Percentiles rank a stretch among this genome's conserved stretches.
Conservation (phyloP, 2,113 vertebrate species). For the Pteropus alecto region DNA sequence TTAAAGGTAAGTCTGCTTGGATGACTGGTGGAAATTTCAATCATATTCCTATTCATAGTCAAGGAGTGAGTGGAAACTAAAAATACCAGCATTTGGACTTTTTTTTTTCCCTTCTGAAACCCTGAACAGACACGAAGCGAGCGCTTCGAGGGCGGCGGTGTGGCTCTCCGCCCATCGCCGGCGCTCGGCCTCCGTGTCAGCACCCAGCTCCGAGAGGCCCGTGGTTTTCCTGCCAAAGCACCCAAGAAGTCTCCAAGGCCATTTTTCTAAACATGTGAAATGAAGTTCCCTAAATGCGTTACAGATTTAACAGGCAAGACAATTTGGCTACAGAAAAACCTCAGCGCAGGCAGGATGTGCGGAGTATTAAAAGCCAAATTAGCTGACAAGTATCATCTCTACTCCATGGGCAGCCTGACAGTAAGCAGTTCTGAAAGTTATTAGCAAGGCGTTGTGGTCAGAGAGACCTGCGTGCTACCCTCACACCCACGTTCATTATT, state of each 20-base stretch:
- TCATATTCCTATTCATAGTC: slow-evolving; percentile 57
- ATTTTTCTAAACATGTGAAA: slow-evolving; percentile 52
- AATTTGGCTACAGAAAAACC: slow-evolving; percentile 55
- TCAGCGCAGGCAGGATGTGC: slow-evolving; percentile 56
- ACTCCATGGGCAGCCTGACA: slow-evolving; percentile 18
- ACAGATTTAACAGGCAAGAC: slow-evolving; percentile 59
- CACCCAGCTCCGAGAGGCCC: background rate
- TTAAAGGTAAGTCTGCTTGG: slow-evolving; percentile 69
- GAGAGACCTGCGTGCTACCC: background rate
- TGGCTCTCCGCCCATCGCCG: background rate
- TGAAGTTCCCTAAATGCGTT: slow-evolving; percentile 57
- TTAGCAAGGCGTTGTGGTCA: slow-evolving; percentile 35
- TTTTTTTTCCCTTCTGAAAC: background rate
- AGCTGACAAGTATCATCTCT: slow-evolving; percentile 71
- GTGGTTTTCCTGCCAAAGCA: background rate
- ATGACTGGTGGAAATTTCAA: slow-evolving; percentile 64
- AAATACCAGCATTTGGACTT: slow-evolving; percentile 49
- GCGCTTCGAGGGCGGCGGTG: background rate
- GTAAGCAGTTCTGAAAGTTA: slow-evolving; percentile 65
- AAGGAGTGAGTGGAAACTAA: slow-evolving; percentile 47
- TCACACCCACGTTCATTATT: slow-evolving; percentile 45
- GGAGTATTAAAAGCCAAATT: slow-evolving; percentile 73
- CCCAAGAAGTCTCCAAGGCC: background rate
- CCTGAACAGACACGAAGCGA: slow-evolving; percentile 1
- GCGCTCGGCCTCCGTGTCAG: background rate